Conservation (phyloP, 2,888 invertebrate species). For the Parochlus steinenii region DNA sequence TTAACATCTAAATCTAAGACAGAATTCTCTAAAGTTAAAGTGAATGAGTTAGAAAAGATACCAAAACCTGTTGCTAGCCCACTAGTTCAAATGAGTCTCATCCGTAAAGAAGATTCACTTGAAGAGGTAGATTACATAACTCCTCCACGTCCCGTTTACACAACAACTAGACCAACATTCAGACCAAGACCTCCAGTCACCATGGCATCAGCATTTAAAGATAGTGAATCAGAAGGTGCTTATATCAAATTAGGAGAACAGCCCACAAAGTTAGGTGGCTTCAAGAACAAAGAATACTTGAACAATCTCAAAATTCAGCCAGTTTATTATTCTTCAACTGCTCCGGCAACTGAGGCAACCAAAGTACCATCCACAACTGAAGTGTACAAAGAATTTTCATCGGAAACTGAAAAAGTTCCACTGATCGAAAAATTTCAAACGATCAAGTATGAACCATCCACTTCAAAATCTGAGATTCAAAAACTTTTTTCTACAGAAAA, state of each 20-base stretch:
- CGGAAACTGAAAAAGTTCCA: slow-evolving; percentile 5
- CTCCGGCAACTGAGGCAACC: neutral
- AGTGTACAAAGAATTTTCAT: neutral
- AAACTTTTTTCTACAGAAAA: slow-evolving; percentile 2
- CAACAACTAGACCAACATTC: neutral
- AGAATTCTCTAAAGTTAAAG: no score
- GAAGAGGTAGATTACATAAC: slow-evolving; percentile 11
- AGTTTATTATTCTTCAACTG: slow-evolving; percentile 1
- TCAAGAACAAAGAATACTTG: slow-evolving; percentile 2
- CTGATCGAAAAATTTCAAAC: neutral
- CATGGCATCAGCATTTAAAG: neutral
- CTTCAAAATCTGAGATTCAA: slow-evolving; percentile 6
- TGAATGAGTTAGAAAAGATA: neutral
- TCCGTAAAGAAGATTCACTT: slow-evolving; percentile 13
- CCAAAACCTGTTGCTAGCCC: neutral
- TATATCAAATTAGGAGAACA: slow-evolving; percentile 7
- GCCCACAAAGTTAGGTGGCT: slow-evolving; percentile 2
- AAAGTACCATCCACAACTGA: neutral
- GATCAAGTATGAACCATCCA: slow-evolving; percentile 5
- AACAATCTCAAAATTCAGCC: slow-evolving; percentile 2
- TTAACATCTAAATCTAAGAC: no score
- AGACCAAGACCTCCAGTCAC: slow-evolving; percentile 4
- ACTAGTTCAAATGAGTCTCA: slow-evolving; percentile 8
- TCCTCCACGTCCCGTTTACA: neutral
- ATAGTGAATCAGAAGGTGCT: slow-evolving; percentile 4